These are phyloP conservation scores for Pseudochirops cupreus DNA, from an alignment of 2,797 vertebrate species.

Conservation along the genomic window DNA sequence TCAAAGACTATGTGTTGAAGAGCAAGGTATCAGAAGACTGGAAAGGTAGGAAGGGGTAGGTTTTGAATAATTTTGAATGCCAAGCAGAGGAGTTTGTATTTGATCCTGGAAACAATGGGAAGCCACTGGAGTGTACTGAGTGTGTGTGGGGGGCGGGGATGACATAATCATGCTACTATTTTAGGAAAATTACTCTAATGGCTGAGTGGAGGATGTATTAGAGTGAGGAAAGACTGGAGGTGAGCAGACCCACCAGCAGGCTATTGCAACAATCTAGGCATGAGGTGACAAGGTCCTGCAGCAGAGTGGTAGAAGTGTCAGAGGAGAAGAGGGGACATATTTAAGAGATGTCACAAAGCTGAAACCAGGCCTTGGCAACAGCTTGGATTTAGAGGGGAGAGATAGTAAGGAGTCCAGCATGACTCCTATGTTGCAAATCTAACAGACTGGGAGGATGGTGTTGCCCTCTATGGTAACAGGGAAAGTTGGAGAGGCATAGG, in stretches of 20 bases:
- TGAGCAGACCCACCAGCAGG: neutral
- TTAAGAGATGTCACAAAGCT: neutral
- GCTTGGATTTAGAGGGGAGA: neutral
- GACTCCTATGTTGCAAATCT: neutral
- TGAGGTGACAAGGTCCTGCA: neutral
- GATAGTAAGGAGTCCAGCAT: neutral
- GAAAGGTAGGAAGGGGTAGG: neutral
- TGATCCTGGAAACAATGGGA: neutral
- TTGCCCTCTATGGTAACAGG: neutral
- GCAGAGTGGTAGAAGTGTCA: neutral
- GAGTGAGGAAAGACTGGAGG: neutral
- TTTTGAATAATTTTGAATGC: neutral
- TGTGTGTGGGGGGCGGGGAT: accelerated
- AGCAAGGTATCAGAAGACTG: neutral
- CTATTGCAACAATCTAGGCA: neutral
- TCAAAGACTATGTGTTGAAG: neutral
- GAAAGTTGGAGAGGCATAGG: too few species aligned
- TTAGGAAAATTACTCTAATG: neutral
- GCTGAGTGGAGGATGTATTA: neutral
- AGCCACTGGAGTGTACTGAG: neutral
- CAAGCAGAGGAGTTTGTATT: neutral
- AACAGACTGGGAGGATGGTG: neutral
- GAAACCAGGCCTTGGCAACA: neutral
- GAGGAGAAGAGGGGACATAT: neutral
- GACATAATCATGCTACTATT: neutral